Conservation (phyloP, 1,140 invertebrate genomes). For the Pararge aegeria region DNA sequence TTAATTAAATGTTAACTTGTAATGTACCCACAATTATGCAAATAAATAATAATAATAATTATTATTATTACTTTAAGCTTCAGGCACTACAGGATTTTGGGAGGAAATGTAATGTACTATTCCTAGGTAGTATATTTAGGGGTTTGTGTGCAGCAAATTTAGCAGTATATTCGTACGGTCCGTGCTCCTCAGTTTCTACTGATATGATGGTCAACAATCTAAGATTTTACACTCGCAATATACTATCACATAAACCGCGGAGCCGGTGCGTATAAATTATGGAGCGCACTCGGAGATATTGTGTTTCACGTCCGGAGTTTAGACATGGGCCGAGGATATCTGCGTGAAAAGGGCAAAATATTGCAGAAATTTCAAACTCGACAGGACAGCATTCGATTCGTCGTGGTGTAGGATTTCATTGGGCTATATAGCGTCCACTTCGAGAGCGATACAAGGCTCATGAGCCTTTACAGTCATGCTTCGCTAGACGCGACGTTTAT, state of each 20-base stretch:
- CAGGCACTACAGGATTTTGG: no score
- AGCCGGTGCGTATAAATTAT: conserved; percentile 70
- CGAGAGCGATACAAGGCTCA: conserved; percentile 48
- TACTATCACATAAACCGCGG: conserved; percentile 34
- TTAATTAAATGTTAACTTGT: no score
- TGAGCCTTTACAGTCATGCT: conserved; percentile 43
- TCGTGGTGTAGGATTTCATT: conserved; percentile 76
- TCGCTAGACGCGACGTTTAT: conserved; percentile 53
- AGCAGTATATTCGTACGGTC: neutral
- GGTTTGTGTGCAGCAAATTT: no score
- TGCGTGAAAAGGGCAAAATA: conserved; percentile 76
- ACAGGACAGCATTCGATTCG: conserved; percentile 76
- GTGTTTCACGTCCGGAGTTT: conserved; percentile 75
- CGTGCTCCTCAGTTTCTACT: neutral
- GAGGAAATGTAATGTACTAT: no score
- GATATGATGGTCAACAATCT: neutral
- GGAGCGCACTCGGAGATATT: conserved; percentile 69
- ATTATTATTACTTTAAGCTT: no score
- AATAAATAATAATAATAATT: no score
- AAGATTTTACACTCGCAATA: neutral
- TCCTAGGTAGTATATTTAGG: no score
- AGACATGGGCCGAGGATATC: conserved; percentile 66
- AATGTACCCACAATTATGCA: no score
- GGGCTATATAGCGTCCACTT: conserved; percentile 58
- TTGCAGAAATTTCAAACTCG: conserved; percentile 74